Evolutionary conservation across 2,888 invertebrate genomes (phyloP), one percentile per base, ranked within the genome.

Genomic region (Margaritifera margaritifera): DNA sequence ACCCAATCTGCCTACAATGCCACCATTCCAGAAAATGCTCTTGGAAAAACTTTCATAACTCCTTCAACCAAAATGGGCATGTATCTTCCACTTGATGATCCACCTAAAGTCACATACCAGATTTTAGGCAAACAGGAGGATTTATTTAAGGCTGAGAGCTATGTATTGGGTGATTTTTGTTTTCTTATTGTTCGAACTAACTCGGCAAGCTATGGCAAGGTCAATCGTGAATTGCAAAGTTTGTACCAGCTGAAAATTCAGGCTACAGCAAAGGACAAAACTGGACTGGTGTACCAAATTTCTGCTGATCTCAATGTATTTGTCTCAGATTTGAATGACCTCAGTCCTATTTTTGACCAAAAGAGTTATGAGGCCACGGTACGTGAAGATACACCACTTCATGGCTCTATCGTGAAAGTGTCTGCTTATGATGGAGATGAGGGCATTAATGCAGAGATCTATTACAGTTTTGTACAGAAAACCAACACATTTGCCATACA

Each of bases 361-460:
- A 94, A 94, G 62, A 94, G 94, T 80, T 98, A 98, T 90, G 94
- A 94, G 86, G 94, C 94, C 61, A 93, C 93, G n/a, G 94, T 98
- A 57, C 93, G 94, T 27, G 98, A 98, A 90, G 97, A 98, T 89
- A 94, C 94, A 71, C 94, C 95, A 19, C 91, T 96, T 69, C 96
- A 97, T 90, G 92, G 93, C 68, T 95, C 94, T 88, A 93, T 97
- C 70, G 90, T 94, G 54, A 86, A 86, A 74, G 91, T 92, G 19
- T 89, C 93, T 53, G 99, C 98, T 0, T 97, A 96, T 86, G 99
- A 99, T 91, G 98, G 99, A 5, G 99, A 99, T 90, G 92, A 96
- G 53, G 99, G 98, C 4, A 92, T 96, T 83, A 99, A 99, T 90
- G 97, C 98, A 1, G 97, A 98, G 91, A 96, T 99, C 82, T 98